These are phyloP conservation scores for Catocala fraxini DNA, from an alignment of 2,888 invertebrate genomes.

Conservation along the genomic window DNA sequence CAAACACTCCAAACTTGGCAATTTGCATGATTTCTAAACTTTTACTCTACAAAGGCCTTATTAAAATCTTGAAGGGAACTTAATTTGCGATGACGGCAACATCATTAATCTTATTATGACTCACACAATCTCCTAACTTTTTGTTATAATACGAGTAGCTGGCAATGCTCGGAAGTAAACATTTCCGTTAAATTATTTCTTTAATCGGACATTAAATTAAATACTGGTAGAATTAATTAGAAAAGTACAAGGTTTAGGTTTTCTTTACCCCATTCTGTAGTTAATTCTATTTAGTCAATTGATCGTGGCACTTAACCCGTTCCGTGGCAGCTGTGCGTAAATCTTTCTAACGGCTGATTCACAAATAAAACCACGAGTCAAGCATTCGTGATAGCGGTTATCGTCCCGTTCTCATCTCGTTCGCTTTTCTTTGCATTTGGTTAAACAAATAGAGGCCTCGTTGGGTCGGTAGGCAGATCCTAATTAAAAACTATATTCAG, in stretches of 20 bases:
- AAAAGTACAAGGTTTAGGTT: slow-evolving; percentile 56
- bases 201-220: slow-evolving; percentile 13
- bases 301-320: slow-evolving; percentile 73
- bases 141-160: slow-evolving; percentile 52
- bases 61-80: slow-evolving; percentile 79
- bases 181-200: slow-evolving; percentile 34
- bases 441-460: slow-evolving; percentile 81
- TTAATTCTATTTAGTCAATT: slow-evolving; percentile 73
- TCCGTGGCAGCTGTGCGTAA: slow-evolving; percentile 68
- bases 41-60: slow-evolving; percentile 74
- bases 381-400: slow-evolving; percentile 74
- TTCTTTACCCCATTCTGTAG: slow-evolving; percentile 56
- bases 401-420: slow-evolving; percentile 70
- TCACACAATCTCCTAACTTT: slow-evolving; percentile 59
- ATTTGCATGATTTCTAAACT: slow-evolving; percentile 74
- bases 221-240: slow-evolving; percentile 40
- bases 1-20: slow-evolving; percentile 64
- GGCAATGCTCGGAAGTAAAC: slow-evolving; percentile 55
- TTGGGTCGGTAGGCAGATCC: slow-evolving; percentile 76
- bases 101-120: slow-evolving; percentile 78
- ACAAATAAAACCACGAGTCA: slow-evolving; percentile 73
- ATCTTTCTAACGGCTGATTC: slow-evolving; percentile 76
- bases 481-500: slow-evolving; percentile 84
- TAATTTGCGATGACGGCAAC: slow-evolving; percentile 78
- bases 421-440: slow-evolving; percentile 69